These are phyloP conservation scores for Scaptomyza hsui DNA, from an alignment of 1,140 invertebrate genomes.

Conservation along the genomic window DNA sequence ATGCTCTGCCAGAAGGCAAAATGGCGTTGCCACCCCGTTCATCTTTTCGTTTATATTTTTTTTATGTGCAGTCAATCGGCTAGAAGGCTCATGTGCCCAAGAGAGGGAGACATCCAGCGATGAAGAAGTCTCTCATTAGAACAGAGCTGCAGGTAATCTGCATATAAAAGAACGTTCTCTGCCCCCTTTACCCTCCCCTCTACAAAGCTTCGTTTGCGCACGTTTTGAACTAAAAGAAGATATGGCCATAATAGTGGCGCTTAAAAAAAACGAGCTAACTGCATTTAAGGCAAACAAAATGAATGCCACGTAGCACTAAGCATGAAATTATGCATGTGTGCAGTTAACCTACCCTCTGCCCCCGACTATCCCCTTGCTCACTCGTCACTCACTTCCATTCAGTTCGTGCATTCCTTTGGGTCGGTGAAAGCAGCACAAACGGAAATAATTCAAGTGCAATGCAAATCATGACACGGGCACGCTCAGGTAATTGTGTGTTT, in stretches of 20 bases:
- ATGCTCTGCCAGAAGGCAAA: conserved; percentile 23
- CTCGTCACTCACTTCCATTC: conserved; percentile 1
- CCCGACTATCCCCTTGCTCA: not conserved
- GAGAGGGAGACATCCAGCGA: not conserved
- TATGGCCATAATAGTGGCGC: conserved; percentile 53
- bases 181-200: not conserved
- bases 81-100: not conserved
- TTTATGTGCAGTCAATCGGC: conserved; percentile 54
- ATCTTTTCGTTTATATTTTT: too few species aligned
- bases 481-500: conserved; percentile 73
- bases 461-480: conserved; percentile 71
- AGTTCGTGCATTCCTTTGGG: not conserved
- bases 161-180: conserved; percentile 55
- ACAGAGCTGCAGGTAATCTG: conserved; percentile 62
- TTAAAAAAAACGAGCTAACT: conserved; percentile 43
- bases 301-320: conserved; percentile 57
- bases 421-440: conserved; percentile 46
- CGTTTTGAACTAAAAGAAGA: conserved; percentile 39
- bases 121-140: conserved; percentile 62
- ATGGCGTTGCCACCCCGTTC: conserved; percentile 8
- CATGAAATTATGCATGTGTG: conserved; percentile 71
- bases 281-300: conserved; percentile 77
- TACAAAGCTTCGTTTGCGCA: conserved; percentile 24
- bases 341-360: not conserved
- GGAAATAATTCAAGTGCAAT: conserved; percentile 81